Percentiles rank a stretch among this genome's conserved stretches.
These are phyloP conservation scores for Gorsachius magnificus DNA, from an alignment of 2,797 vertebrate genomes.

Conservation along the genomic window DNA sequence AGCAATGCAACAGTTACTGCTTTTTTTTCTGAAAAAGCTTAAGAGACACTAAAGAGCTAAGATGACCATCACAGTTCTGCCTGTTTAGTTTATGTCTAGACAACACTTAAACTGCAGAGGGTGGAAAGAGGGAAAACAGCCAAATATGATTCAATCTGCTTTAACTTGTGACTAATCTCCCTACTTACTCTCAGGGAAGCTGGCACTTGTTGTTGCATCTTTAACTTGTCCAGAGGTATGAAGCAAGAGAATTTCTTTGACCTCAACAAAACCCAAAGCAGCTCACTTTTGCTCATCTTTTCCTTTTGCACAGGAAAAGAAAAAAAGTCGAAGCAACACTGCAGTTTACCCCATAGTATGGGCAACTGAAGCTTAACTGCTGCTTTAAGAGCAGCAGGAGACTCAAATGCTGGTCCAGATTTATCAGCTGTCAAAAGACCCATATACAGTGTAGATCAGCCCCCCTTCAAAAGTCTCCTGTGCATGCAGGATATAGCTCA, in stretches of 20 bases:
- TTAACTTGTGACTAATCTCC: constrained; percentile 72
- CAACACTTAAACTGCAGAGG: constrained; percentile 53
- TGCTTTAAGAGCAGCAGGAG: not conserved
- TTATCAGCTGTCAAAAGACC: not conserved
- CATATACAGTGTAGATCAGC: not conserved
- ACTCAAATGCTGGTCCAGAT: not conserved
- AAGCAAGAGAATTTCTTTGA: constrained; percentile 40
- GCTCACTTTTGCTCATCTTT: constrained; percentile 23
- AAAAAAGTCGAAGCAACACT: not conserved
- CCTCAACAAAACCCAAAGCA: constrained; percentile 40
- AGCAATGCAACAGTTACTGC: not conserved
- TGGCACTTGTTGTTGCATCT: constrained; percentile 53
- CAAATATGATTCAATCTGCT: constrained; percentile 67
- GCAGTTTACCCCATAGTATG: not conserved
- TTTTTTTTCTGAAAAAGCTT: constrained; percentile 19
- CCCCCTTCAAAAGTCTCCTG: not conserved
- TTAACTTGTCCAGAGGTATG: constrained; percentile 19
- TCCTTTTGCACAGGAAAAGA: constrained; percentile 9
- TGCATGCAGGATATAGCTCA: not conserved
- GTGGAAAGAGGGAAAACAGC: constrained; percentile 61
- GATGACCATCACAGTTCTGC: constrained; percentile 21
- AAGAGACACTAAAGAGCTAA: constrained; percentile 10
- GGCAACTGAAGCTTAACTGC: not conserved
- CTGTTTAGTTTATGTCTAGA: constrained; percentile 72
- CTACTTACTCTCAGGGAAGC: constrained; percentile 62